These are phyloP conservation scores for Uloborus diversus DNA, from an alignment of 1,140 invertebrate species.

Conservation along the genomic window DNA sequence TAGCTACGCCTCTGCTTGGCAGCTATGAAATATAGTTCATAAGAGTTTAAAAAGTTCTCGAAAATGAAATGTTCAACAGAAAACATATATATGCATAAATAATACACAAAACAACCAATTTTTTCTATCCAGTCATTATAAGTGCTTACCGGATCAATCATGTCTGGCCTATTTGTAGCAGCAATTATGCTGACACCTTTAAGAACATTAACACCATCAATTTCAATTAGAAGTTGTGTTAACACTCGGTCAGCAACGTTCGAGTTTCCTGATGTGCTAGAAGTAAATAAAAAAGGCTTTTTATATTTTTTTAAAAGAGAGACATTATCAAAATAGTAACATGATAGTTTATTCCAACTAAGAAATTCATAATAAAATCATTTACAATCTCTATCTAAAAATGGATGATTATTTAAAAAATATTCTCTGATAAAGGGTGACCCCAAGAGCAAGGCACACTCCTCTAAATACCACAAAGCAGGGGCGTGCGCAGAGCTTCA, in stretches of 20 bases:
- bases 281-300: not conserved
- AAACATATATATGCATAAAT: not conserved
- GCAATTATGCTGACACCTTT: constrained; percentile 89
- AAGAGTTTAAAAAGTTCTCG: too few species aligned
- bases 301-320: not conserved
- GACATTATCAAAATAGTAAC: not conserved
- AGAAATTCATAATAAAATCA: too few species aligned
- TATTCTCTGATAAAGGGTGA: not conserved
- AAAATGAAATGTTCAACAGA: too few species aligned
- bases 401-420: not conserved
- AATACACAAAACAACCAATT: not conserved
- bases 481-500: too few species aligned
- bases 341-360: not conserved
- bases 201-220: constrained; percentile 82
- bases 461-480: too few species aligned
- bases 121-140: not conserved
- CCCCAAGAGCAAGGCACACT: too few species aligned
- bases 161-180: constrained; percentile 94
- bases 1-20: too few species aligned
- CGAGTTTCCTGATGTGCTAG: constrained; percentile 56
- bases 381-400: too few species aligned
- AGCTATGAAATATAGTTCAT: too few species aligned
- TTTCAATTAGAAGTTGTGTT: constrained; percentile 86
- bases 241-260: constrained; percentile 75
- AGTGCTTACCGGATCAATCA: constrained; percentile 79